Base-by-base conservation (phyloP, 2,888 invertebrate genomes). In the Erebia aethiops region DNA sequence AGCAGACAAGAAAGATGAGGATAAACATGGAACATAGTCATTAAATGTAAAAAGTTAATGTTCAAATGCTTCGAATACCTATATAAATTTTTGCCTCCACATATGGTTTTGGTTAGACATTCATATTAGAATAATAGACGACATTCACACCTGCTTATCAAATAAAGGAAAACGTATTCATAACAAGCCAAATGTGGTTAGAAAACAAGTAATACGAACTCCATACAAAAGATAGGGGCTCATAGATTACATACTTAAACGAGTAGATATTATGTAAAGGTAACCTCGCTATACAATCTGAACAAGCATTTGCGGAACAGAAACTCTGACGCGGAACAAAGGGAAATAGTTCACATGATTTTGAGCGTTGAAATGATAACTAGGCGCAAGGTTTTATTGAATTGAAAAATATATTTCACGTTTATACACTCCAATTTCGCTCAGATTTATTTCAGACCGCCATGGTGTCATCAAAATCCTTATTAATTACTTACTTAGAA, bases 151-250 rank as follows among this genome's bases (percentile, higher is more conserved):
- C 58, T 58, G 58, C 5, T 41, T 9, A 58, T 2, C 58, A 35
- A 35, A 58, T 58, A 58, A 58, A 58, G 58, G 58, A 58, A 58
- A 14, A 9, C n/a, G 8, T 8, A 41, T 57, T 35, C 35, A 58
- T 35, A 58, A 14, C 58, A 35, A 58, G n/a, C 35, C 58, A 58
- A 58, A 58, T 58, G 58, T 35, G 58, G 35, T n/a, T 58, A 13
- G 58, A 35, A 58, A n/a, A 58, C 35, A 58, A 58, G 58, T 41
- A 35, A 58, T 13, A 58, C 58, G 8, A n/a, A 35, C 35, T 8
- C 58, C 58, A 58, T 58, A 35, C 35, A 35, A 58, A 41, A 1
- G 58, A 58, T 35, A n/a, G 41, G 35, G 41, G 41, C 35, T 26
- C 13, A 35, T 35, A 58, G 58, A 35, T 58, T 41, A 41, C 35